phyloP scores from a whole-genome alignment of 2,113 vertebrate species.

The Pedionomus torquatus region DNA sequence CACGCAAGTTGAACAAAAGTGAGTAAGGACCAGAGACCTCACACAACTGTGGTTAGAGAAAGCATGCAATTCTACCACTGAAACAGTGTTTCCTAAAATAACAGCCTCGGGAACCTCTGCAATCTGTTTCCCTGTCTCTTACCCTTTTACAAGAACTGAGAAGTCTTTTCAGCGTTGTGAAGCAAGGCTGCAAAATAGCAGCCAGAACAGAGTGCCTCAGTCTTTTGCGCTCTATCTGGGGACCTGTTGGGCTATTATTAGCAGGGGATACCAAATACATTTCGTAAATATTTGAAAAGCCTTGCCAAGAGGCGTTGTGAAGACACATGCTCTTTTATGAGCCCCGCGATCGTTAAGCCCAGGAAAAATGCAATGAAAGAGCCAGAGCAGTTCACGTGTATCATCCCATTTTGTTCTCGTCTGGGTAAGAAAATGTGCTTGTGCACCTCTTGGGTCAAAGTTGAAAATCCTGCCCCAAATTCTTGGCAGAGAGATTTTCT shows the following conservation, averaged over 20 bases:
- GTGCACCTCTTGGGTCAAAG: neutral
- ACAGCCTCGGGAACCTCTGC: conserved; percentile 69
- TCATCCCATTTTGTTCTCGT: neutral
- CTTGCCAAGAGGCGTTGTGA: conserved; percentile 48
- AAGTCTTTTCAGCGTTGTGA: conserved; percentile 74
- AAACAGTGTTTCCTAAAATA: conserved; percentile 77
- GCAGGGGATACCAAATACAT: conserved; percentile 71
- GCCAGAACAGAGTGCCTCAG: conserved; percentile 72
- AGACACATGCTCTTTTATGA: conserved; percentile 71
- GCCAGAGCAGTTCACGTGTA: neutral
- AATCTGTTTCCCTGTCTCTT: conserved; percentile 57
- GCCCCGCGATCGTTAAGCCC: neutral
- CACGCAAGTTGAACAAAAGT: neutral
- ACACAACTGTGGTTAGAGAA: conserved; percentile 48
- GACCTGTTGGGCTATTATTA: conserved; percentile 77
- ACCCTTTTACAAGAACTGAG: conserved; percentile 72
- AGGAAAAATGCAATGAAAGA: conserved; percentile 6
- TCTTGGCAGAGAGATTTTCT: neutral
- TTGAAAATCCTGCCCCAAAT: neutral
- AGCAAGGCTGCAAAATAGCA: conserved; percentile 58
- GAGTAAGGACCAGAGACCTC: conserved; percentile 1
- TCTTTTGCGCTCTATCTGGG: conserved; percentile 37
- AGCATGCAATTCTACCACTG: conserved; percentile 42
- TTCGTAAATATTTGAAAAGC: conserved; percentile 78
- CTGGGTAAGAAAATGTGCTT: neutral